These are phyloP conservation scores for Heliconius congener DNA, from an alignment of 1,140 invertebrate genomes.

Conservation along the genomic window DNA sequence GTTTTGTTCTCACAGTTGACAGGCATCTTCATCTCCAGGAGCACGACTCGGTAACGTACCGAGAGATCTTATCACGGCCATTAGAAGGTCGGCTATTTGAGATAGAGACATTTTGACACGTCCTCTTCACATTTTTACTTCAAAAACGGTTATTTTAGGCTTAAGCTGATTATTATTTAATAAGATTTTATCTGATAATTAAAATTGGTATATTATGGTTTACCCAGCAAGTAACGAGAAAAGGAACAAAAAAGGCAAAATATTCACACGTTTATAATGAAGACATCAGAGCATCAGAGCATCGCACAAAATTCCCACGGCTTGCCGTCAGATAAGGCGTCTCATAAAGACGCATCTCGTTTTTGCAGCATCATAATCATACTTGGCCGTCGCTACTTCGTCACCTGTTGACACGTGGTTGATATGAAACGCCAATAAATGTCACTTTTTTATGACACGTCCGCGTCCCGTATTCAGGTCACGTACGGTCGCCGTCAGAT, in stretches of 20 bases:
- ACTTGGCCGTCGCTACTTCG: constrained; percentile 56
- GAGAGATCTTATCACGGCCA: constrained; percentile 73
- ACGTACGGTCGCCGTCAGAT: constrained; percentile 69
- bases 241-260: constrained; percentile 12
- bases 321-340: constrained; percentile 56
- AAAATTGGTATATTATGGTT: not conserved
- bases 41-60: constrained; percentile 73
- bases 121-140: constrained; percentile 57
- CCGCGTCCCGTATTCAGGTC: constrained; percentile 64
- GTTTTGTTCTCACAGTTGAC: constrained; percentile 76
- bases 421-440: constrained; percentile 79
- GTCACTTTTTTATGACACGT: constrained; percentile 78
- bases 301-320: constrained; percentile 57
- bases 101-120: constrained; percentile 76
- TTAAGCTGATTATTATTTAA: not conserved
- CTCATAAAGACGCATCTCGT: constrained; percentile 52
- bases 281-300: constrained; percentile 47
- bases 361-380: constrained; percentile 73
- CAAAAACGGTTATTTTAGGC: constrained; percentile 64
- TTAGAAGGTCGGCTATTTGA: constrained; percentile 62
- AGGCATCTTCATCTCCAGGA: constrained; percentile 69
- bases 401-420: constrained; percentile 70
- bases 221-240: not conserved
- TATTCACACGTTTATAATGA: constrained; percentile 26
- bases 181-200: constrained; percentile 3